Conservation (phyloP, 2,888 invertebrate species). For the Cerastis leucographa region DNA sequence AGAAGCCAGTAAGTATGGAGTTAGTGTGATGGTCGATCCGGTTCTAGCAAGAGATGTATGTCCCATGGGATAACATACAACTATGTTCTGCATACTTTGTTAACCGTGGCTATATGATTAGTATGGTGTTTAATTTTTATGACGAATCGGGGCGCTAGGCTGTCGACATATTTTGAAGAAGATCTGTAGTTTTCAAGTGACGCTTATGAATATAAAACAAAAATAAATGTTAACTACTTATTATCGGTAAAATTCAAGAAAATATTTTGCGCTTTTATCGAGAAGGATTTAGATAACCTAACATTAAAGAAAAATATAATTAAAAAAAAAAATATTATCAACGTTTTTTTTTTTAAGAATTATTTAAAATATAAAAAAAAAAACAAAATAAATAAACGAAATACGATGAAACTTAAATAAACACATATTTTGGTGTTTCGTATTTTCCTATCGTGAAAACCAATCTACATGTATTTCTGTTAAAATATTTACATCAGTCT, state of each 20-base stretch:
- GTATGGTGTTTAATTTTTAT: slow-evolving; percentile 21
- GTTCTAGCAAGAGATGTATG: slow-evolving; percentile 57
- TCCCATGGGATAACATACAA: slow-evolving; percentile 58
- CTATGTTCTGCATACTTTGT: slow-evolving; percentile 47
- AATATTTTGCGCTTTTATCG: not conserved
- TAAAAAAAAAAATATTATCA: too few relatives aligned
- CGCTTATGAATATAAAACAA: too few relatives aligned
- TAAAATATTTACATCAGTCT: slow-evolving; percentile 37
- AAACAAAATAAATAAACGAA: too few relatives aligned
- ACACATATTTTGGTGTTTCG: not conserved
- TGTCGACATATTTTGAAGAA: not conserved
- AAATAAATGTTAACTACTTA: not conserved
- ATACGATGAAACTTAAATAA: not conserved
- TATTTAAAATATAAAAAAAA: too few relatives aligned
- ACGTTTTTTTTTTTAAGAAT: too few relatives aligned
- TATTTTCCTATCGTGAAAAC: not conserved
- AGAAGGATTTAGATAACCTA: not conserved
- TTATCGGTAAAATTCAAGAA: not conserved
- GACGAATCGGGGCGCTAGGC: not conserved
- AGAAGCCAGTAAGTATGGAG: slow-evolving; percentile 36
- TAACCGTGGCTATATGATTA: slow-evolving; percentile 26
- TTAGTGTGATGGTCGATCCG: slow-evolving; percentile 60
- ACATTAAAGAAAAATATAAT: too few relatives aligned
- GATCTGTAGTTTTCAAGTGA: not conserved
- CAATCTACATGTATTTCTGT: slow-evolving; percentile 24